phyloP scores from a whole-genome alignment of 1,140 invertebrate genomes.

The Mercenaria mercenaria region DNA sequence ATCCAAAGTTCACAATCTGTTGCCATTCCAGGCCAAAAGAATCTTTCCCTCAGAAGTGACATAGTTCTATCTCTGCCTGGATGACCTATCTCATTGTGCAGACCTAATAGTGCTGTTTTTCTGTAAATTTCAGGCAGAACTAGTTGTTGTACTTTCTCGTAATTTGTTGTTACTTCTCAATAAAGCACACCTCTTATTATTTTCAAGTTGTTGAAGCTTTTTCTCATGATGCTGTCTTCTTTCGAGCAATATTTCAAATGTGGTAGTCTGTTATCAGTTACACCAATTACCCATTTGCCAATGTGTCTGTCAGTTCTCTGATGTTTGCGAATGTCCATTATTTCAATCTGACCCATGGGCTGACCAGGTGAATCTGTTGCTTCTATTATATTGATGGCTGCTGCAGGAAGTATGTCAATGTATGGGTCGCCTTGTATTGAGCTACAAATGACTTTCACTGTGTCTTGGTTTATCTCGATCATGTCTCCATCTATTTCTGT shows the following conservation, averaged over 20 bases:
- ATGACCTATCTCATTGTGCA: constrained; percentile 48
- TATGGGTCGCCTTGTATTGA: not conserved
- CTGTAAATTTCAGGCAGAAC: constrained; percentile 30
- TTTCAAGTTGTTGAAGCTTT: not conserved
- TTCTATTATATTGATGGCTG: constrained; percentile 4
- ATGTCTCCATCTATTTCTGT: not conserved
- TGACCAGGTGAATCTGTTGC: not conserved
- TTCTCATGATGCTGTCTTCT: not conserved
- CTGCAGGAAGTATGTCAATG: not conserved
- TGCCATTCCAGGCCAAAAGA: no score
- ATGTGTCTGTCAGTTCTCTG: not conserved
- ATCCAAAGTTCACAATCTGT: no score
- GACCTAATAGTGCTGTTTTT: not conserved
- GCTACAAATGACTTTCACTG: constrained; percentile 20
- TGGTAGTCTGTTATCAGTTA: not conserved
- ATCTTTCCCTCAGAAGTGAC: no score
- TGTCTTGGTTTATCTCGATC: not conserved
- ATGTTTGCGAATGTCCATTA: not conserved
- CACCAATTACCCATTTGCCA: not conserved
- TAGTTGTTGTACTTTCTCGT: constrained; percentile 3
- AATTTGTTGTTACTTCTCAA: not conserved
- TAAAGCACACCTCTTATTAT: constrained; percentile 50
- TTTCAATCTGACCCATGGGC: not conserved
- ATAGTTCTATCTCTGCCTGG: no score
- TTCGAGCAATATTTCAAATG: not conserved